Conservation (phyloP, 2,797 vertebrate species). For the Serranus cabrilla region DNA sequence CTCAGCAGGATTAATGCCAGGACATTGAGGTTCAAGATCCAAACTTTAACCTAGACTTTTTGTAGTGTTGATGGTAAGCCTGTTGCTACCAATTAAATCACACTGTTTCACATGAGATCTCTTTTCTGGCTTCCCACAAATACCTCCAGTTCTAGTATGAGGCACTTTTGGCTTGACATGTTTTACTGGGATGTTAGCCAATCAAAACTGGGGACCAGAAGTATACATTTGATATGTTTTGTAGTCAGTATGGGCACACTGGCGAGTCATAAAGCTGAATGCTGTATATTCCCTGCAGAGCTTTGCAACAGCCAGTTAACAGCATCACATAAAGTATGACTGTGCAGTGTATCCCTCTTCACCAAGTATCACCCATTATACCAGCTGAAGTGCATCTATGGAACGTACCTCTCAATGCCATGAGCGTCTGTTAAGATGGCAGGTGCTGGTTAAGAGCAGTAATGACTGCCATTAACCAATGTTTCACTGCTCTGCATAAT, state of each 20-base stretch:
- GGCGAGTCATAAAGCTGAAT: slow-evolving; percentile 43
- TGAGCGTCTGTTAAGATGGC: slow-evolving; percentile 66
- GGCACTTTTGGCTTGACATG: slow-evolving; percentile 4
- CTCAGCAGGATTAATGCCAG: background rate
- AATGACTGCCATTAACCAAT: slow-evolving; percentile 69
- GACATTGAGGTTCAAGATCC: background rate
- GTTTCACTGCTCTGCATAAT: slow-evolving; percentile 57
- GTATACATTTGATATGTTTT: slow-evolving; percentile 18
- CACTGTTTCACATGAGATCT: background rate
- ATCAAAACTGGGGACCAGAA: background rate
- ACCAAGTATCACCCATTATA: slow-evolving; percentile 56
- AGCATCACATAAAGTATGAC: slow-evolving; percentile 47
- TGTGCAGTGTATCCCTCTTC: slow-evolving; percentile 48
- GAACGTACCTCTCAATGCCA: slow-evolving; percentile 41
- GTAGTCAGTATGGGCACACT: slow-evolving; percentile 11
- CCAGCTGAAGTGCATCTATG: slow-evolving; percentile 56
- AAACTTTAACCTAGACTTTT: background rate
- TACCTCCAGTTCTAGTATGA: background rate
- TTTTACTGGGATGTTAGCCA: slow-evolving; percentile 1
- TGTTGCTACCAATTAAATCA: background rate
- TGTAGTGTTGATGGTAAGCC: background rate
- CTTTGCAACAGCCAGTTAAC: slow-evolving; percentile 48
- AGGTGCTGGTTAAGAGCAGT: slow-evolving; percentile 70
- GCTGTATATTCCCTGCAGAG: slow-evolving; percentile 34
- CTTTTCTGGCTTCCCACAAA: background rate